Evolutionary conservation across 1,140 invertebrate genomes (phyloP), one percentile per base, ranked within the genome.

Genomic region (Neotoxoptera formosana): DNA sequence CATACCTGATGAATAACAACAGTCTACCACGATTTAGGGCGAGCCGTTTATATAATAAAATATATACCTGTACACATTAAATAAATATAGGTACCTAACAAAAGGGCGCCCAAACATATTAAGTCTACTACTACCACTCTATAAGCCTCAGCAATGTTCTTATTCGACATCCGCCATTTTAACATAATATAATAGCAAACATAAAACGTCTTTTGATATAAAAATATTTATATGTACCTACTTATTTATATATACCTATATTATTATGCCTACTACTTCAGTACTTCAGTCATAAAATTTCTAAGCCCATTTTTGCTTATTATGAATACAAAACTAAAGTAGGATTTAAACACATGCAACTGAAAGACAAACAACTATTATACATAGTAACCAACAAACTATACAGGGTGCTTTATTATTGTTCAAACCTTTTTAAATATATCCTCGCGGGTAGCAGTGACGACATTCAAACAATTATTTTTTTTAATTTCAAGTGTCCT

Each of bases 161-260:
- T 48, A 87, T 87, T 88, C 87, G 17, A 89, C n/a, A 34, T 34
- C 48, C 34, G 3, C n/a, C 48, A 53, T 89, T 89, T 89, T 25
- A 53, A 51, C 20, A 88, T 88, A 88, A 36, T 36, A 23, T 53
- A 36, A 89, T 36, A 23, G 11, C 83, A 41, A 89, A 36, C 20
- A 89, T 53, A 89, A 89, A 53, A 89, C 3, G 21, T 89, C n/a
- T 53, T 88, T 88, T 36, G 14, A 76, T 76, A 84, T 41, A 84
- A 84, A 25, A 45, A 89, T 88, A 48, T 34, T 45, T 14, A 88
- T 86, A 86, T 45, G 25, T 87, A 84, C 56, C 56, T 30, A 84
- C 41, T 23, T 45, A 84, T 30, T 11, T 81, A 81, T 41, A 45
- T 1, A 17, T 47, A 47, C 23, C 21, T 83, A 83, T n/a, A 53